phyloP scores from a whole-genome alignment of 2,113 vertebrate species.

The Cardinalis cardinalis region DNA sequence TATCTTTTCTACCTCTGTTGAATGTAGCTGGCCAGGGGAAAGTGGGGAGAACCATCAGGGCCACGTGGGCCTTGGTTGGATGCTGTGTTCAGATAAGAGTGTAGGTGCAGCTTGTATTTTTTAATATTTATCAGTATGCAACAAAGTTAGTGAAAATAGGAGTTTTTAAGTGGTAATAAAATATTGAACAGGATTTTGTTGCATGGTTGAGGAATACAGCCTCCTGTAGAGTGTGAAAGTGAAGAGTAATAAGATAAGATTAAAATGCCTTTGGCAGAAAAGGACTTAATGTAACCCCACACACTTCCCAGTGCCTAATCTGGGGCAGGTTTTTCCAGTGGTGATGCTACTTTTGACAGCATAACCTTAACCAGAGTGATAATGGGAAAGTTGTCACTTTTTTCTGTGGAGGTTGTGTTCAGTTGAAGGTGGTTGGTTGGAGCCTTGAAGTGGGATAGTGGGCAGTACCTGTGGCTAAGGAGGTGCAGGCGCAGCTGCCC shows the following conservation, averaged over 20 bases:
- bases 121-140: neutral
- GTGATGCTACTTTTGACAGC: neutral
- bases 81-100: neutral
- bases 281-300: neutral
- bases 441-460: accelerated
- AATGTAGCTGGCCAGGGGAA: accelerated
- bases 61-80: accelerated
- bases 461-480: neutral
- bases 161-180: neutral
- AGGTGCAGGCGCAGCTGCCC: neutral
- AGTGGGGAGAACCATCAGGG: neutral
- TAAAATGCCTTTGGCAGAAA: neutral
- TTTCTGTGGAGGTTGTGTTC: neutral
- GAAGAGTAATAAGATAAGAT: neutral
- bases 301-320: neutral
- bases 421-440: neutral
- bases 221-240: neutral
- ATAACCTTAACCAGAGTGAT: neutral
- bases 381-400: neutral
- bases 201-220: neutral
- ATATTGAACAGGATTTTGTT: neutral
- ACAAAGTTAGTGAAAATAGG: neutral
- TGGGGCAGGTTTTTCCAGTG: neutral
- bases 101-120: neutral
- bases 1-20: neutral